Evolutionary conservation across 2,888 invertebrate genomes (phyloP), one percentile per base, ranked within the genome.

Genomic region (Ectropis crepuscularia): DNA sequence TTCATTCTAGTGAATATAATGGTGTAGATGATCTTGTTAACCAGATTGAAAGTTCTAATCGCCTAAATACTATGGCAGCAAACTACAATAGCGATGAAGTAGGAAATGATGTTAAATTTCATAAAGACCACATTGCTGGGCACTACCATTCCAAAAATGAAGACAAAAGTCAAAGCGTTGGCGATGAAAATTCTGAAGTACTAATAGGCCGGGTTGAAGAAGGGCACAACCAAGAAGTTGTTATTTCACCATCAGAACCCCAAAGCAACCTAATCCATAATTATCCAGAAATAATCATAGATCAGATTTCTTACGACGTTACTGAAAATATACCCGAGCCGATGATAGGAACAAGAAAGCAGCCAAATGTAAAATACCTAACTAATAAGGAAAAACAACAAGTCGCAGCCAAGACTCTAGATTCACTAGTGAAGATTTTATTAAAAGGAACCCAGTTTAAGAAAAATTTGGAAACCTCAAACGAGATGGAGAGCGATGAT

Each of bases 221-320:
- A 8, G 50, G 36, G 16, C 16, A 28, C 16, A 28, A 46, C 38
- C 37, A 8, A 61, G n/a, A 54, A 42, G 16, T 48, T 39, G 54
- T 59, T 2, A 8, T 51, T 11, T 41, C 39, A 9, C n/a, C 11
- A 0, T 36, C 59, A 46, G 48, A 61, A 16, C 16, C 51, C 10
- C 62, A 54, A 38, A 59, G 48, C 8, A 61, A 66, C 39, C 38
- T 65, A 28, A 49, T 58, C 7, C 61, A 63, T 42, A 63, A 63
- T 41, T 66, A 69, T 42, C 68, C 65, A 39, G 63, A 67, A 63
- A 54, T 69, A 11, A 49, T 67, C 6, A 57, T 67, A 57, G 62
- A 67, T n/a, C 65, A 61, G 38, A 57, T 65, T 10, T 66, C 63
- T 47, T 63, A 62, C 11, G 64, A 63, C 28, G 43, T 37, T 7